Conservation (phyloP, 1,140 invertebrate genomes). For the Dendrolimus punctatus region DNA sequence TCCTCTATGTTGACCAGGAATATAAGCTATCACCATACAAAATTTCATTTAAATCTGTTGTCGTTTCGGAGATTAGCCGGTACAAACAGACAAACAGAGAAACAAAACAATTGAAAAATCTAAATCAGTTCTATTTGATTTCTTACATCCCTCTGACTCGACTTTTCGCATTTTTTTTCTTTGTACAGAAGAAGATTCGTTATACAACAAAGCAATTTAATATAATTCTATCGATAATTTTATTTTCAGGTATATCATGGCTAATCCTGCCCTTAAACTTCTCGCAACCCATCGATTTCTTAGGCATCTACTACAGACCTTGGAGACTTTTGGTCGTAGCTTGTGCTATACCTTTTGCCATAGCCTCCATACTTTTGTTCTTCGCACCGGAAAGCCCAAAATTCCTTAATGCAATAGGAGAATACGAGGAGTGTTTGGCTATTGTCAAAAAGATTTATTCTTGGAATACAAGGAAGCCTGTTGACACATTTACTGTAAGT, state of each 20-base stretch:
- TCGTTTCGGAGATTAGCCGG: no score
- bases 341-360: conserved; percentile 76
- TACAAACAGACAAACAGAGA: no score
- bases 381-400: conserved; percentile 82
- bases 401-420: conserved; percentile 74
- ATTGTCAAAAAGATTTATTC: conserved; percentile 73
- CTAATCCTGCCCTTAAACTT: conserved; percentile 75
- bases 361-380: conserved; percentile 72
- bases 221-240: no score
- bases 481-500: conserved; percentile 46
- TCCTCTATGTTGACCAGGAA: no score
- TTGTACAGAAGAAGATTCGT: no score
- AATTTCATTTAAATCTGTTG: no score
- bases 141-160: no score
- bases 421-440: conserved; percentile 69
- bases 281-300: conserved; percentile 37
- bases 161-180: no score
- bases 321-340: conserved; percentile 81
- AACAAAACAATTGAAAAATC: no score
- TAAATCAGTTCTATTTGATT: no score
- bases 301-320: conserved; percentile 70
- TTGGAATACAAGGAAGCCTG: conserved; percentile 66
- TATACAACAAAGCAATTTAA: no score
- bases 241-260: conserved; percentile 76
- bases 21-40: no score